A percentile compares a stretch with the other conserved stretches of the same genome.
phyloP scores from a whole-genome alignment of 2,888 invertebrate genomes.

The Tipula confusa region DNA sequence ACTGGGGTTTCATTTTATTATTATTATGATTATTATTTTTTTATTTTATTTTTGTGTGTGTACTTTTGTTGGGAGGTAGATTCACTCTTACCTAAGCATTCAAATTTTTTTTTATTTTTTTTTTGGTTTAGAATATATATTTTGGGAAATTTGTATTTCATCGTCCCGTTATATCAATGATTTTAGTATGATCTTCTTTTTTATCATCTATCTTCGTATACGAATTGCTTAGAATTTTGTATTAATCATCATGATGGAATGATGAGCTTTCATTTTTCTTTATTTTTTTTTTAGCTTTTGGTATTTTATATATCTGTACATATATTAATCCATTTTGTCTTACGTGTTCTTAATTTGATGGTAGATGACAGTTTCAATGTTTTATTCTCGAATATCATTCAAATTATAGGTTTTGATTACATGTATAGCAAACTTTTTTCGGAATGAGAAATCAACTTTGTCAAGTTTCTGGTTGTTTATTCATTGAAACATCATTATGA shows the following conservation, averaged over 20 bases:
- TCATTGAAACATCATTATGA: background rate
- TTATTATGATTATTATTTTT: background rate
- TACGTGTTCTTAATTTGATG: background rate
- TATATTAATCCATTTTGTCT: background rate
- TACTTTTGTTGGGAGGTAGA: background rate
- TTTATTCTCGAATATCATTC: background rate
- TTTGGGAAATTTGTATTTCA: background rate
- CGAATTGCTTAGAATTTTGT: background rate
- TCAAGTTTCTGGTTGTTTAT: background rate
- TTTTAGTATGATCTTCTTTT: background rate
- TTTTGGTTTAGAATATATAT: background rate
- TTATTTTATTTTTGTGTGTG: too few relatives aligned
- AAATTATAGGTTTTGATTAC: background rate
- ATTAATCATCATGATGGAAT: conserved; percentile 3
- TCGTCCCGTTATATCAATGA: background rate
- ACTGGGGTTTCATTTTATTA: background rate
- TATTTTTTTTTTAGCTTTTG: background rate
- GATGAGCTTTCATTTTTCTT: background rate
- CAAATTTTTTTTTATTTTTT: background rate
- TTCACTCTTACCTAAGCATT: background rate
- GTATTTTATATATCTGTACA: too few relatives aligned
- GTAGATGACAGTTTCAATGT: background rate
- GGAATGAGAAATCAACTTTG: background rate
- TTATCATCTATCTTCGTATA: background rate
- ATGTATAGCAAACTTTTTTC: background rate